A percentile compares a stretch with the other conserved stretches of the same genome.
These are phyloP conservation scores for Eupristina koningsbergeri DNA, from an alignment of 1,140 invertebrate species.

Conservation along the genomic window DNA sequence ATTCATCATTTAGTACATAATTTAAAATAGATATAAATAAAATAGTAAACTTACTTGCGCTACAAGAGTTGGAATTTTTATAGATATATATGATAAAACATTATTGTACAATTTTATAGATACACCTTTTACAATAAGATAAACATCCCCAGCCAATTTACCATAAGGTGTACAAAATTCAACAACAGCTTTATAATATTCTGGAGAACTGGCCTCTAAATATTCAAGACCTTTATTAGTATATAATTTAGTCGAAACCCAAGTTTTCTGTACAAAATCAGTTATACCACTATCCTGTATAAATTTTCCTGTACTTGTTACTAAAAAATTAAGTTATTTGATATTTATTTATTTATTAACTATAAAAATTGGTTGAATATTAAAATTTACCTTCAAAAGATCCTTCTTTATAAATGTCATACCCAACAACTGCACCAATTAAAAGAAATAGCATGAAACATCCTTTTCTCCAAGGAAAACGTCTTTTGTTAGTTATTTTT, in stretches of 20 bases:
- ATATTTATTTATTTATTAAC: constrained; percentile 1
- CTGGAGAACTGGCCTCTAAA: constrained; percentile 79
- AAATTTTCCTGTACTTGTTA: constrained; percentile 75
- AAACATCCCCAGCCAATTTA: constrained; percentile 75
- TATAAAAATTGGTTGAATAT: constrained; percentile 30
- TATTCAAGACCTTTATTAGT: constrained; percentile 76
- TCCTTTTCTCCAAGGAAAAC: constrained; percentile 68
- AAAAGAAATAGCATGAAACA: constrained; percentile 65
- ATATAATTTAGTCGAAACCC: constrained; percentile 74
- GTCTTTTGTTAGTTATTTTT: constrained; percentile 57
- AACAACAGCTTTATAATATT: constrained; percentile 76
- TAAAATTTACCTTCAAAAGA: constrained; percentile 67
- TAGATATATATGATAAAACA: constrained; percentile 72
- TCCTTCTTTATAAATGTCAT: constrained; percentile 67
- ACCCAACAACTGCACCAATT: constrained; percentile 63
- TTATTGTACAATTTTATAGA: constrained; percentile 73
- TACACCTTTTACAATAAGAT: constrained; percentile 74
- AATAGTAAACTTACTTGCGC: constrained; percentile 72
- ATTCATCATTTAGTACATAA: background rate
- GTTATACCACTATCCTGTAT: constrained; percentile 77
- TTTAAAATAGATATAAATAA: constrained; percentile 27
- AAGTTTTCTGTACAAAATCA: constrained; percentile 76
- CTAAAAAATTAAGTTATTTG: constrained; percentile 62
- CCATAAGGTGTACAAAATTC: constrained; percentile 76
- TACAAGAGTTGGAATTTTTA: constrained; percentile 78